These are phyloP conservation scores for Erpobdella octoculata DNA, from an alignment of 2,888 invertebrate species.

Conservation along the genomic window DNA sequence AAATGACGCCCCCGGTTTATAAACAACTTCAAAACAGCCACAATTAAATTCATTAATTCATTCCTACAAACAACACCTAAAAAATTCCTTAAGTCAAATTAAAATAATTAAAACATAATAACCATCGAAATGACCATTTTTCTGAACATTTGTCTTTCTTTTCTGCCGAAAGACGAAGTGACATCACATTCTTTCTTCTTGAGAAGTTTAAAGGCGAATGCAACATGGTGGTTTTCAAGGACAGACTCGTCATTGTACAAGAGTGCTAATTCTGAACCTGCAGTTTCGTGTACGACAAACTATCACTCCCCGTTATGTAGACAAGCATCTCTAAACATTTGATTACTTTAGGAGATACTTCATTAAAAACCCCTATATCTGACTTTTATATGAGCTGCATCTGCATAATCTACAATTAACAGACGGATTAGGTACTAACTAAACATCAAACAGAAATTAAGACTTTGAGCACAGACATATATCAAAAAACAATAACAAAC, in stretches of 20 bases:
- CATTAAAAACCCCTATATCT: no score
- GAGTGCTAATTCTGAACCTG: slow-evolving; percentile 24
- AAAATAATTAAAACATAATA: not conserved
- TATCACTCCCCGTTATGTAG: not conserved
- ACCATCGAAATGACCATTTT: slow-evolving; percentile 26
- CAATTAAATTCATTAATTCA: not conserved
- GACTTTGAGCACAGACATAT: no score
- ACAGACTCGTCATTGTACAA: slow-evolving; percentile 27
- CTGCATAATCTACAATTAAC: no score
- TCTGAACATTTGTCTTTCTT: slow-evolving; percentile 15
- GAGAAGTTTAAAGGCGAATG: slow-evolving; percentile 20
- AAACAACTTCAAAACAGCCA: not conserved
- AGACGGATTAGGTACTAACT: no score
- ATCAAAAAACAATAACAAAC: no score
- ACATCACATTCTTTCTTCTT: slow-evolving; percentile 9
- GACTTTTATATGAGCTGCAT: no score
- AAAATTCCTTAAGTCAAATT: not conserved
- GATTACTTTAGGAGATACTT: no score
- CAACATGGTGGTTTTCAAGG: slow-evolving; percentile 21
- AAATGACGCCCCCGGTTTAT: no score
- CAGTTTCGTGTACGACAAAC: not conserved
- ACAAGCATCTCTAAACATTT: not conserved
- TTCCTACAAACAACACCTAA: not conserved
- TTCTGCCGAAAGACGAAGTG: not conserved
- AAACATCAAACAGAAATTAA: no score